A percentile compares a stretch with the other conserved stretches of the same genome.
phyloP scores from a whole-genome alignment of 2,888 invertebrate species.

The Chydorus sphaericus region DNA sequence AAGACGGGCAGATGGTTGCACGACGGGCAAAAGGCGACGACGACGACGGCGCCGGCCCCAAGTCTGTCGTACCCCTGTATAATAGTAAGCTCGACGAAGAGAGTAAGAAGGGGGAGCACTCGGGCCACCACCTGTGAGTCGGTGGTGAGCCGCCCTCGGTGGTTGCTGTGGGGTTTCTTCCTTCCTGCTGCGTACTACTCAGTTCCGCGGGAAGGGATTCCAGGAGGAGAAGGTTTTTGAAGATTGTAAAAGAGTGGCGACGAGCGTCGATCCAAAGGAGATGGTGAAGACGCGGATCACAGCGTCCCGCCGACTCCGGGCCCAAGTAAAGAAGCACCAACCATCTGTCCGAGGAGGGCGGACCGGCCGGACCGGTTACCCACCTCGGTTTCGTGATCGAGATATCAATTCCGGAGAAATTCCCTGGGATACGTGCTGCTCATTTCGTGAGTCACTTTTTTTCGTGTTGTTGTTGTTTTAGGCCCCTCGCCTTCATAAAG shows the following conservation, averaged over 20 bases:
- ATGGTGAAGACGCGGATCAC: conserved; percentile 6
- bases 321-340: conserved; percentile 15
- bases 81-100: not conserved
- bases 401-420: conserved; percentile 15
- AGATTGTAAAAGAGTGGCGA: no score
- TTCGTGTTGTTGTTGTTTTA: not conserved
- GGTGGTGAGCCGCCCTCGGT: no score
- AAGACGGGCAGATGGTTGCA: not conserved
- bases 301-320: conserved; percentile 12
- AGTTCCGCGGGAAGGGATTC: no score
- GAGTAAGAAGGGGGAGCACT: not conserved
- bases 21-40: not conserved
- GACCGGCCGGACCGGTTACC: conserved; percentile 4
- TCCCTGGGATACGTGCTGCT: conserved; percentile 11
- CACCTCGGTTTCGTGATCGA: conserved; percentile 13
- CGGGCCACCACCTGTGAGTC: not conserved
- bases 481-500: not conserved
- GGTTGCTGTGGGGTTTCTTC: no score
- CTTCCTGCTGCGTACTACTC: no score
- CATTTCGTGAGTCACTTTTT: not conserved
- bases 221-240: no score
- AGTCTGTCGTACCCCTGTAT: no score
- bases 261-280: not conserved
- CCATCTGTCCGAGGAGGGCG: conserved; percentile 7
- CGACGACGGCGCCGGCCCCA: no score